phyloP scores from a whole-genome alignment of 2,113 vertebrate species.

The Misgurnus anguillicaudatus region DNA sequence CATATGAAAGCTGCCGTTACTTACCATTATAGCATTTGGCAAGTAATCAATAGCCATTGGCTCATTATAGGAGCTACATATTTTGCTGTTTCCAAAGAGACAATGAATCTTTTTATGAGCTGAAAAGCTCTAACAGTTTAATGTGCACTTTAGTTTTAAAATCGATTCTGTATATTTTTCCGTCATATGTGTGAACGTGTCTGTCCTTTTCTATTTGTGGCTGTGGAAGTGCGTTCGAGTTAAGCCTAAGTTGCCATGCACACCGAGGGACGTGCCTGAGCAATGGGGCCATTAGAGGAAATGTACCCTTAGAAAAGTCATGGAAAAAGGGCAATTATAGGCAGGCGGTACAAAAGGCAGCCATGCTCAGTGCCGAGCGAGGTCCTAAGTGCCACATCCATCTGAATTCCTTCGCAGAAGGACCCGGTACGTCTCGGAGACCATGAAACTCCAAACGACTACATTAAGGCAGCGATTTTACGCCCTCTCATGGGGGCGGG shows the following conservation, averaged over 20 bases:
- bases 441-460: slow-evolving; percentile 36
- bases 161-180: slow-evolving; percentile 33
- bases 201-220: background rate
- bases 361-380: slow-evolving; percentile 8
- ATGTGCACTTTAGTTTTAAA: slow-evolving; percentile 35
- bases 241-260: slow-evolving; percentile 37
- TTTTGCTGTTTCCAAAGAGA: slow-evolving; percentile 45
- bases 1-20: slow-evolving; percentile 44
- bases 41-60: slow-evolving; percentile 53
- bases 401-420: slow-evolving; percentile 37
- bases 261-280: slow-evolving; percentile 47
- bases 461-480: slow-evolving; percentile 35
- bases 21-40: slow-evolving; percentile 49
- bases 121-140: slow-evolving; percentile 44
- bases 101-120: slow-evolving; percentile 51
- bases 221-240: background rate
- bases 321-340: slow-evolving; percentile 47
- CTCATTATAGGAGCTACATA: slow-evolving; percentile 45
- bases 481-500: slow-evolving; percentile 17
- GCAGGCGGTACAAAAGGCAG: slow-evolving; percentile 41
- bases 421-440: slow-evolving; percentile 32
- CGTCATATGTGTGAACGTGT: slow-evolving; percentile 43
- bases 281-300: slow-evolving; percentile 46
- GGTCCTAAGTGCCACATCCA: slow-evolving; percentile 43
- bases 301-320: slow-evolving; percentile 44